Percentiles rank a stretch among this genome's conserved stretches.
phyloP scores from a whole-genome alignment of 2,113 vertebrate genomes.

The Piprites chloris region DNA sequence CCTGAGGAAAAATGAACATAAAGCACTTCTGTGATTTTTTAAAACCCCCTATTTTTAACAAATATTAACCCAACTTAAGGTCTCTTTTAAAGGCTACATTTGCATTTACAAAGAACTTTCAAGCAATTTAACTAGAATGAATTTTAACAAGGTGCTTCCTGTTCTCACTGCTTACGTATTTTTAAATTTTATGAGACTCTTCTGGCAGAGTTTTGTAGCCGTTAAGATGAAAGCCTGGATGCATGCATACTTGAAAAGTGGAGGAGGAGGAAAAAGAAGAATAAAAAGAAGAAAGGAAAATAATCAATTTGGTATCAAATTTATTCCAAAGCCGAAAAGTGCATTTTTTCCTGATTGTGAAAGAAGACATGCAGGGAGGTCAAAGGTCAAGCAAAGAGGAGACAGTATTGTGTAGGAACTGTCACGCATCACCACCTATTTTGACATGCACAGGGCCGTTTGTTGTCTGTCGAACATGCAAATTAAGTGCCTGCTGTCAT shows the following conservation, averaged over 20 bases:
- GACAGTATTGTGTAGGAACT: constrained; percentile 99
- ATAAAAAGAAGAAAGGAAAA: constrained; percentile 72
- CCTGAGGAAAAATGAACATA: constrained; percentile 51
- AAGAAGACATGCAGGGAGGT: constrained; percentile 96
- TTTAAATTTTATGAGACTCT: constrained; percentile 73
- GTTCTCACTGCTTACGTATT: constrained; percentile 40
- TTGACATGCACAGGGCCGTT: constrained; percentile 99
- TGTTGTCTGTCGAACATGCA: constrained; percentile 99
- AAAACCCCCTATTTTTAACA: constrained; percentile 65
- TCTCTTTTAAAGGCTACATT: constrained; percentile 71
- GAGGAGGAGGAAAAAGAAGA: constrained; percentile 33
- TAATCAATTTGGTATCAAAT: constrained; percentile 94
- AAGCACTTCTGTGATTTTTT: background rate
- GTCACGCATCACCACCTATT: constrained; percentile 99
- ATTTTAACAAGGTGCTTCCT: constrained; percentile 70
- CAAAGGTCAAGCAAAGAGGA: constrained; percentile 95
- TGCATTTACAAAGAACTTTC: constrained; percentile 70
- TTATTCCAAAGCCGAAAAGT: constrained; percentile 89
- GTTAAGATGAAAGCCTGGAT: constrained; percentile 69
- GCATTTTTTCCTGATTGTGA: constrained; percentile 88
- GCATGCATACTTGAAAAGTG: constrained; percentile 56
- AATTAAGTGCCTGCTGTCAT: constrained; percentile 99
- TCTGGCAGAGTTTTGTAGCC: constrained; percentile 70
- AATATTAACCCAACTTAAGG: constrained; percentile 71
- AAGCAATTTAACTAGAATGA: constrained; percentile 66